phyloP scores from a whole-genome alignment of 2,113 vertebrate species.

The Andinoacara biseriatus region DNA sequence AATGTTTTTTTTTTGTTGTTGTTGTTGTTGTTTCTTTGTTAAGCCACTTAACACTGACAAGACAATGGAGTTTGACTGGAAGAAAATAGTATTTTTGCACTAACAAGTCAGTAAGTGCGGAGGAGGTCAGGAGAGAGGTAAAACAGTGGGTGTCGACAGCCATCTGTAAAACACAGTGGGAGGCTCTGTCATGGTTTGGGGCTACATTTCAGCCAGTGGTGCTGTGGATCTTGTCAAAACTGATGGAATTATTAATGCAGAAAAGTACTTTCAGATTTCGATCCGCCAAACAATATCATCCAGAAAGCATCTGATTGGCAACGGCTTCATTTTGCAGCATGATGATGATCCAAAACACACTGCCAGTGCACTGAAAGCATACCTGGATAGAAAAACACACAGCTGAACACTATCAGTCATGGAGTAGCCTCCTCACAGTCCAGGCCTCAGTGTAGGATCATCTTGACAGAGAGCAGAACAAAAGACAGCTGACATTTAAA shows the following conservation, averaged over 20 bases:
- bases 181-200: not conserved
- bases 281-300: not conserved
- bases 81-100: not conserved
- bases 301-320: not conserved
- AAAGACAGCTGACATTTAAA: not conserved
- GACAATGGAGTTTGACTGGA: not conserved
- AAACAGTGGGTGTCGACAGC: not conserved
- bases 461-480: not conserved
- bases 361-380: not conserved
- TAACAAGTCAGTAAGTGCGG: not conserved
- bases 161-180: not conserved
- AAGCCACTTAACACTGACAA: not conserved
- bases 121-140: conserved; percentile 7
- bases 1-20: not conserved
- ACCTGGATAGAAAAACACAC: not conserved
- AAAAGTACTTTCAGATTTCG: not conserved
- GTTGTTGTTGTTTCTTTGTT: not conserved
- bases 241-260: not conserved
- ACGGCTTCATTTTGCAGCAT: too few species aligned
- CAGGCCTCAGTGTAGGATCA: not conserved
- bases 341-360: not conserved
- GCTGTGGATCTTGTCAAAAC: not conserved
- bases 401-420: not conserved
- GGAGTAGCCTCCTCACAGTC: not conserved
- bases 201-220: not conserved